Conservation (phyloP, 2,797 vertebrate species). For the Schizopygopsis malacanthus region DNA sequence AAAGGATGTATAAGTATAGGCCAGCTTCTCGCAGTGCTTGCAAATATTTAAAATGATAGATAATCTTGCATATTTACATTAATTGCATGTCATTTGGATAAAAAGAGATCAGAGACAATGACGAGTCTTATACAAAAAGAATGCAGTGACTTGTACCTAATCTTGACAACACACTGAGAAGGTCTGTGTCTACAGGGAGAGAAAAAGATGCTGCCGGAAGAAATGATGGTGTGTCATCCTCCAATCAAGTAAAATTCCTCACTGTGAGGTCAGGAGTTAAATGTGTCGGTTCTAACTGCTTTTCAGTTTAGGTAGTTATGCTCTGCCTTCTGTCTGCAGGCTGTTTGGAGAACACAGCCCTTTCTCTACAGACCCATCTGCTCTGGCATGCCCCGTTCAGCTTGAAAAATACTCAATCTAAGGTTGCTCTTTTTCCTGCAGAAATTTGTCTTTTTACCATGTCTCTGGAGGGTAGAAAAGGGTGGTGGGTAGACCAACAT, state of each 20-base stretch:
- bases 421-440: slow-evolving; percentile 24
- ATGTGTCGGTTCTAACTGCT: slow-evolving; percentile 36
- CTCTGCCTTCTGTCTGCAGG: slow-evolving; percentile 61
- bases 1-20: background rate
- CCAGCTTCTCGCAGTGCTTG: background rate
- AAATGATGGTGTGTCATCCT: background rate
- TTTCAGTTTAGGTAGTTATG: slow-evolving; percentile 54
- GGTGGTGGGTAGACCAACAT: slow-evolving; percentile 1
- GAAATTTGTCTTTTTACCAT: slow-evolving; percentile 17
- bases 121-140: slow-evolving; percentile 11
- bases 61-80: slow-evolving; percentile 35
- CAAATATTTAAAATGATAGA: slow-evolving; percentile 6
- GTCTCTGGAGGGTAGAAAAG: slow-evolving; percentile 5
- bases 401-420: slow-evolving; percentile 40
- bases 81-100: slow-evolving; percentile 38
- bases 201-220: background rate
- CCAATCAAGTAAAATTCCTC: slow-evolving; percentile 36
- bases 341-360: slow-evolving; percentile 59
- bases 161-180: slow-evolving; percentile 32
- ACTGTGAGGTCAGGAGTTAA: slow-evolving; percentile 44
- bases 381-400: slow-evolving; percentile 50
- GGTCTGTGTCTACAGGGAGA: slow-evolving; percentile 1
- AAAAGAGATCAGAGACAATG: slow-evolving; percentile 40
- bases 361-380: slow-evolving; percentile 62
- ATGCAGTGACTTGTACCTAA: slow-evolving; percentile 5